Conservation (phyloP, 2,113 vertebrate genomes). For the Phylloscopus trochilus region DNA sequence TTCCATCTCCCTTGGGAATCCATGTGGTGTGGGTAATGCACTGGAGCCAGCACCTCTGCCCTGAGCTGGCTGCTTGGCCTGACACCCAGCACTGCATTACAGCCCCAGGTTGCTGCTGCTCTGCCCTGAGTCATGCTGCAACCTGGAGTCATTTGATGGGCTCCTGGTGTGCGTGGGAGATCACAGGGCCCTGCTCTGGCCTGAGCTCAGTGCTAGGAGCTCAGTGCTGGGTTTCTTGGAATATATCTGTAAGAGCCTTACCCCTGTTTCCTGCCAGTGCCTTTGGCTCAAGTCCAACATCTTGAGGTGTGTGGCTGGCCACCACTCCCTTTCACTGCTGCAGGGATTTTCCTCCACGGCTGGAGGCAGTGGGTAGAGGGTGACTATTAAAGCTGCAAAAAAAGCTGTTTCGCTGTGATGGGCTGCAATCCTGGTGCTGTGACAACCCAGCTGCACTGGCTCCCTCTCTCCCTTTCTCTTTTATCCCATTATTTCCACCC, state of each 20-base stretch:
- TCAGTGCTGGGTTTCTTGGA: not conserved
- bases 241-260: not conserved
- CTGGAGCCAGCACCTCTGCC: not conserved
- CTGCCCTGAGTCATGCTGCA: not conserved
- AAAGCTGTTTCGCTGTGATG: conserved; percentile 27
- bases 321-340: not conserved
- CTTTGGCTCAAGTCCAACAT: not conserved
- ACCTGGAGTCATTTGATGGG: not conserved
- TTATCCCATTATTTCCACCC: not conserved
- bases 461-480: not conserved
- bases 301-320: not conserved
- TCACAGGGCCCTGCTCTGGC: not conserved
- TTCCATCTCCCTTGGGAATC: not conserved
- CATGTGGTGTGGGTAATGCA: rapidly evolving
- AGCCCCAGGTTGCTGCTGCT: not conserved
- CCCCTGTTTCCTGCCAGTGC: not conserved
- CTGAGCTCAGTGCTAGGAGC: not conserved
- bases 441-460: not conserved
- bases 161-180: not conserved
- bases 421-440: not conserved
- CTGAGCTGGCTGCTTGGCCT: not conserved
- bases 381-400: not conserved
- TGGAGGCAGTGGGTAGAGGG: not conserved
- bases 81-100: rapidly evolving
- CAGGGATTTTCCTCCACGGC: not conserved